phyloP scores from a whole-genome alignment of 2,888 invertebrate species.

The Drosophila atripex region DNA sequence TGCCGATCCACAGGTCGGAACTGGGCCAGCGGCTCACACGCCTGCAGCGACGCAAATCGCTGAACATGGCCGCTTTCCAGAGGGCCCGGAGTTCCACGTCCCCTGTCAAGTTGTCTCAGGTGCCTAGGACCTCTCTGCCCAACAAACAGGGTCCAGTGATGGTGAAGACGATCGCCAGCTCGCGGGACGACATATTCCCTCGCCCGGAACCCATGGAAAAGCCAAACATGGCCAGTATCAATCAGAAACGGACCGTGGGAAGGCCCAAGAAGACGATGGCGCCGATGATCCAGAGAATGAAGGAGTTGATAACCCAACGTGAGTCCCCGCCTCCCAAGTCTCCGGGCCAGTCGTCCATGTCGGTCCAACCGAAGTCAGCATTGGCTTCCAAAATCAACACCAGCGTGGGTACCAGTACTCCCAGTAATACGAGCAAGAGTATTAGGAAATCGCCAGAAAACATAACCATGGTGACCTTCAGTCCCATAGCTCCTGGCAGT shows the following conservation, averaged over 20 bases:
- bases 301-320: background rate
- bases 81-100: slow-evolving; percentile 49
- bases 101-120: slow-evolving; percentile 63
- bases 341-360: background rate
- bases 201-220: slow-evolving; percentile 13
- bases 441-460: slow-evolving; percentile 10
- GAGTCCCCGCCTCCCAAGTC: background rate
- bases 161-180: background rate
- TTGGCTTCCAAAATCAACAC: background rate
- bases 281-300: no score
- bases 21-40: slow-evolving; percentile 59
- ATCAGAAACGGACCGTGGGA: background rate
- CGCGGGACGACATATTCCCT: slow-evolving; percentile 56
- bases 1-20: slow-evolving; percentile 42
- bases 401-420: no score
- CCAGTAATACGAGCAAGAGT: background rate
- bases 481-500: background rate
- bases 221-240: background rate
- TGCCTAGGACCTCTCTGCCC: slow-evolving; percentile 46
- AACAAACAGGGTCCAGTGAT: background rate
- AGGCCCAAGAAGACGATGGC: background rate
- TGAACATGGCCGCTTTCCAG: slow-evolving; percentile 44
- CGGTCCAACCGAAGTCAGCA: background rate
- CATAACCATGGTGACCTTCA: slow-evolving; percentile 2
- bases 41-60: slow-evolving; percentile 56